Percentiles rank a stretch among this genome's conserved stretches.
Evolutionary conservation across 92 coral and sea anemone species (phyloP).

Genomic region (Nematostella vectensis): DNA sequence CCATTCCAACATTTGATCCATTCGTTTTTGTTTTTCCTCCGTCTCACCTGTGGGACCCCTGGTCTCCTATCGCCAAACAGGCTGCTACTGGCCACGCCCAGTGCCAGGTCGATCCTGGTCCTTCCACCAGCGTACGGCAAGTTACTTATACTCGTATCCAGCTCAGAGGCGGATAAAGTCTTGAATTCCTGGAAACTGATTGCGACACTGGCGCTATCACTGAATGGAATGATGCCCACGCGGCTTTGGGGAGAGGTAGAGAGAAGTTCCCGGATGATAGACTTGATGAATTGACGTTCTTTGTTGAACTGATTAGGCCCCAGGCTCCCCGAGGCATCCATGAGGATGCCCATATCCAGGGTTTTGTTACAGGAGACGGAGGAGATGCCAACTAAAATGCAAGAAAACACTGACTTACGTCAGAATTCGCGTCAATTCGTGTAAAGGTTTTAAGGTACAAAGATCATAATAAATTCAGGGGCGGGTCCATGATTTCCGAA

Average conservation of each 20-base stretch:
- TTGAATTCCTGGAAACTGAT: conserved; percentile 55
- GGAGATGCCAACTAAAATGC: conserved; percentile 40
- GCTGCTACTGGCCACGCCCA: conserved; percentile 46
- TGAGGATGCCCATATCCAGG: conserved; percentile 72
- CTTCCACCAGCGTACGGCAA: conserved; percentile 74
- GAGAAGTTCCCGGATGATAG: conserved; percentile 51
- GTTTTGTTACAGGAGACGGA: conserved; percentile 50
- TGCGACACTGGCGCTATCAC: conserved; percentile 72
- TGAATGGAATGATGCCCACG: conserved; percentile 74
- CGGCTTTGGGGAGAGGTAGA: conserved; percentile 66
- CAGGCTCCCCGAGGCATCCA: conserved; percentile 89
- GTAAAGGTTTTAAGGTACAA: neutral
- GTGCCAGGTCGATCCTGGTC: conserved; percentile 78
- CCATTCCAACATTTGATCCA: too few relatives aligned
- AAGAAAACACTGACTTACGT: neutral
- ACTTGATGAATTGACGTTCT: conserved; percentile 68
- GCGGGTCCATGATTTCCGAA: too few relatives aligned
- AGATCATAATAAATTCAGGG: too few relatives aligned
- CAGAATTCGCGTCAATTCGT: neutral
- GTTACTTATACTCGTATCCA: conserved; percentile 49
- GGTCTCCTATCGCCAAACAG: conserved; percentile 47
- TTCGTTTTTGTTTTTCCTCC: too few relatives aligned
- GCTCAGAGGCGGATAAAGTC: conserved; percentile 35
- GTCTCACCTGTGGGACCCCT: conserved; percentile 56
- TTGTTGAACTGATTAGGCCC: conserved; percentile 44